These are phyloP conservation scores for Pseudoips prasinana DNA, from an alignment of 2,888 invertebrate genomes.

Conservation along the genomic window DNA sequence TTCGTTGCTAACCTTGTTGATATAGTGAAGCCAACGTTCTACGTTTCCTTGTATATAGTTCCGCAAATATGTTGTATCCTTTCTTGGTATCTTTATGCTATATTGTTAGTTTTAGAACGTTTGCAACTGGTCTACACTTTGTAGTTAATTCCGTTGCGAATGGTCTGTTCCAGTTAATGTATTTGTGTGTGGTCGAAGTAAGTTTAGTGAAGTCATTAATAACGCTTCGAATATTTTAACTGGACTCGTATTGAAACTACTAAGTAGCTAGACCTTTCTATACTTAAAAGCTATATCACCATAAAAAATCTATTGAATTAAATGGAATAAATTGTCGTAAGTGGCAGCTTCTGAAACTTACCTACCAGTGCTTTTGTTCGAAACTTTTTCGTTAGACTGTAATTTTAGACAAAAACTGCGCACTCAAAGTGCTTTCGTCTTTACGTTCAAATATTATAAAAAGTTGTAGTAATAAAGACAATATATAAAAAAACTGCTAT, in stretches of 20 bases:
- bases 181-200: slow-evolving; percentile 42
- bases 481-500: slow-evolving; percentile 14
- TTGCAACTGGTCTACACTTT: slow-evolving; percentile 36
- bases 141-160: slow-evolving; percentile 41
- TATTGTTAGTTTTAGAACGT: slow-evolving; percentile 36
- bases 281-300: neutral
- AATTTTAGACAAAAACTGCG: slow-evolving; percentile 17
- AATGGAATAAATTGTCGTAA: slow-evolving; percentile 14
- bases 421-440: slow-evolving; percentile 17
- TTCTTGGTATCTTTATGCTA: slow-evolving; percentile 43
- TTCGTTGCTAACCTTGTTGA: slow-evolving; percentile 68
- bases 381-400: slow-evolving; percentile 13
- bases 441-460: too few species aligned
- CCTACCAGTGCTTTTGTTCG: slow-evolving; percentile 8
- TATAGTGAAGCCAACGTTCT: slow-evolving; percentile 38
- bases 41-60: slow-evolving; percentile 67
- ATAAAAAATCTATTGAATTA: slow-evolving; percentile 5
- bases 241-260: too few species aligned
- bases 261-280: too few species aligned
- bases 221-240: slow-evolving; percentile 15
- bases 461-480: slow-evolving; percentile 14
- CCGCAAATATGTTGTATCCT: slow-evolving; percentile 53
- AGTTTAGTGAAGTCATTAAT: slow-evolving; percentile 36
- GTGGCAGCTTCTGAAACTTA: slow-evolving; percentile 8
- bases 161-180: slow-evolving; percentile 31